Percentiles rank a stretch among this genome's conserved stretches.
Evolutionary conservation across 2,113 vertebrate species (phyloP).

Genomic region (Aldabrachelys gigantea): DNA sequence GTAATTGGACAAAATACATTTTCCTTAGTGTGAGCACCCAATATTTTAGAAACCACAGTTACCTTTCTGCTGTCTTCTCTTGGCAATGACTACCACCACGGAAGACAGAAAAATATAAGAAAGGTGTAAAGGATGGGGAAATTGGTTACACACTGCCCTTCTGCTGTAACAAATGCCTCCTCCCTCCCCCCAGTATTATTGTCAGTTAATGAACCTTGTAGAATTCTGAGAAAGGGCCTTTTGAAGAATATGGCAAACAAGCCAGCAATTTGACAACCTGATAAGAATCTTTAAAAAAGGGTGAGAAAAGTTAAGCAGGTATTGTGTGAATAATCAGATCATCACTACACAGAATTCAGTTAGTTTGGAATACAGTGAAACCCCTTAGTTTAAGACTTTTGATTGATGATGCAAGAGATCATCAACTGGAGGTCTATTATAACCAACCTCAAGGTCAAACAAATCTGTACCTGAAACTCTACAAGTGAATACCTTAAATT

Average conservation of each 20-base stretch:
- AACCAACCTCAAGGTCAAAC: background rate
- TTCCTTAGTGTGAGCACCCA: background rate
- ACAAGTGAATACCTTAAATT: background rate
- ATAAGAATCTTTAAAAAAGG: background rate
- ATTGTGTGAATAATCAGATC: background rate
- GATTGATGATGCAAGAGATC: background rate
- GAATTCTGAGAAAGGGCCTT: background rate
- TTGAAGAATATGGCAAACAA: background rate
- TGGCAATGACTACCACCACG: background rate
- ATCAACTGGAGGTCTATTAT: background rate
- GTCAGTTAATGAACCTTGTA: background rate
- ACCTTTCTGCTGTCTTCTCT: background rate
- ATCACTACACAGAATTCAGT: background rate
- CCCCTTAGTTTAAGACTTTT: no score
- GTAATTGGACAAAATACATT: background rate
- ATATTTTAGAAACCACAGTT: background rate
- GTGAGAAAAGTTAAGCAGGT: background rate
- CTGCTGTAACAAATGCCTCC: background rate
- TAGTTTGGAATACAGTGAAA: background rate
- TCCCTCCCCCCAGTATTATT: background rate
- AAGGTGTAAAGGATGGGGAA: background rate
- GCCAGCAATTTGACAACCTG: background rate
- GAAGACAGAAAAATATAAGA: background rate
- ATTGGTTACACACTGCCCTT: background rate
- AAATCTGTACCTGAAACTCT: background rate